Evolutionary conservation across 2,888 invertebrate genomes (phyloP).

Genomic region (Caenorhabditis virilis): DNA sequence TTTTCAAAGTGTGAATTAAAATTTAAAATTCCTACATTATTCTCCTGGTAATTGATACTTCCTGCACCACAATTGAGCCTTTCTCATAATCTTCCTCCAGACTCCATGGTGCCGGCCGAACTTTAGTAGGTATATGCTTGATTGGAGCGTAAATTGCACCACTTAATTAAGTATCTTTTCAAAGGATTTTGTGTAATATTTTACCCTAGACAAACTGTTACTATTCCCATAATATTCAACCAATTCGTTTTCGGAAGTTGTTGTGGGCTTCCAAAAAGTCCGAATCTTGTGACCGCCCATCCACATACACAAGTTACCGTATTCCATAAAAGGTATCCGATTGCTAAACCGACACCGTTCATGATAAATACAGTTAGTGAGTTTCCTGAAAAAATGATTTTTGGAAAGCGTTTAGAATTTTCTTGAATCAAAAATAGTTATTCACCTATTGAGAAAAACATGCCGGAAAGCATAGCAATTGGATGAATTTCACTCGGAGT

Average conservation of each 20-base stretch:
- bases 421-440: background rate
- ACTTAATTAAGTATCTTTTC: background rate
- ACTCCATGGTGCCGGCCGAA: constrained; percentile 43
- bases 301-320: constrained; percentile 42
- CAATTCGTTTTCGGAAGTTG: constrained; percentile 33
- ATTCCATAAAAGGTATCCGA: constrained; percentile 52
- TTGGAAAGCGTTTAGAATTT: background rate
- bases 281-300: constrained; percentile 51
- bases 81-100: constrained; percentile 22
- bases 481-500: constrained; percentile 26
- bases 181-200: background rate
- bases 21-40: constrained; percentile 14
- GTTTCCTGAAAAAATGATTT: constrained; percentile 23
- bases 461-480: constrained; percentile 42
- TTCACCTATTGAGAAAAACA: constrained; percentile 42
- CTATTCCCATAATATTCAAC: constrained; percentile 49
- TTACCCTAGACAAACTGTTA: constrained; percentile 49
- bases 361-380: constrained; percentile 45
- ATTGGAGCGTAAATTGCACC: constrained; percentile 46
- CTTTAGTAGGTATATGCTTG: constrained; percentile 45
- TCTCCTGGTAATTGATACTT: constrained; percentile 14
- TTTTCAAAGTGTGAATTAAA: no score
- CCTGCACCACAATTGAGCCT: constrained; percentile 10
- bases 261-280: constrained; percentile 47
- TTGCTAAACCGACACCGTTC: constrained; percentile 51